Percentiles rank a stretch among this genome's conserved stretches.
Evolutionary conservation across 2,113 vertebrate species (phyloP).

Genomic region (Chaetops frenatus): DNA sequence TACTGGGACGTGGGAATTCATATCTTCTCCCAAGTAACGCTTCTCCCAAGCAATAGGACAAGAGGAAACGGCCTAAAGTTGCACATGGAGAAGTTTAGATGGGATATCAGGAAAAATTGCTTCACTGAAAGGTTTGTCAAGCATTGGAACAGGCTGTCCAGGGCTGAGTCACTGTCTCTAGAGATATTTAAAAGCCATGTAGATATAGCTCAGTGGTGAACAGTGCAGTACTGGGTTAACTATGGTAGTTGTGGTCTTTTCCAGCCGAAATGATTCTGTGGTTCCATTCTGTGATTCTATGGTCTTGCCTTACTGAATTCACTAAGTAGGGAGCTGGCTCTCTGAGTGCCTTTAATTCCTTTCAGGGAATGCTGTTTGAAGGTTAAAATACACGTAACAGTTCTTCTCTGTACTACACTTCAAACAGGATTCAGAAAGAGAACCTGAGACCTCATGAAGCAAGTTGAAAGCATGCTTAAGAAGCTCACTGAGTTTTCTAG

Average conservation of each 20-base stretch:
- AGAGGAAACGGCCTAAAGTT: background rate
- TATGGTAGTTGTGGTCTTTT: background rate
- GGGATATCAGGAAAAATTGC: background rate
- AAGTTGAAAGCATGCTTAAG: background rate
- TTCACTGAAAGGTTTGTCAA: background rate
- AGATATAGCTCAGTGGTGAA: background rate
- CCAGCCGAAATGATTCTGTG: accelerated
- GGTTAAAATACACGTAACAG: background rate
- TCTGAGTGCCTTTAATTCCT: background rate
- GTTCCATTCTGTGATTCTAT: background rate
- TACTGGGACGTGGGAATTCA: background rate
- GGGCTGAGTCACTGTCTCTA: background rate
- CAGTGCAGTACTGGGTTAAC: background rate
- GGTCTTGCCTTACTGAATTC: background rate
- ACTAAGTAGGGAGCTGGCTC: background rate
- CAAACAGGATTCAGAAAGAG: background rate
- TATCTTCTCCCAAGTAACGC: background rate
- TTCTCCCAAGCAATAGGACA: background rate
- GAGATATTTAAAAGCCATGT: background rate
- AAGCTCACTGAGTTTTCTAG: background rate
- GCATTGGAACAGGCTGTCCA: background rate
- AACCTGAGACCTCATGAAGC: background rate
- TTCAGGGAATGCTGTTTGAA: background rate
- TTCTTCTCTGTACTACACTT: background rate
- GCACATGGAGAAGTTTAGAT: background rate